Conservation (phyloP, 2,888 invertebrate species). For the Tryphoninae sp. region DNA sequence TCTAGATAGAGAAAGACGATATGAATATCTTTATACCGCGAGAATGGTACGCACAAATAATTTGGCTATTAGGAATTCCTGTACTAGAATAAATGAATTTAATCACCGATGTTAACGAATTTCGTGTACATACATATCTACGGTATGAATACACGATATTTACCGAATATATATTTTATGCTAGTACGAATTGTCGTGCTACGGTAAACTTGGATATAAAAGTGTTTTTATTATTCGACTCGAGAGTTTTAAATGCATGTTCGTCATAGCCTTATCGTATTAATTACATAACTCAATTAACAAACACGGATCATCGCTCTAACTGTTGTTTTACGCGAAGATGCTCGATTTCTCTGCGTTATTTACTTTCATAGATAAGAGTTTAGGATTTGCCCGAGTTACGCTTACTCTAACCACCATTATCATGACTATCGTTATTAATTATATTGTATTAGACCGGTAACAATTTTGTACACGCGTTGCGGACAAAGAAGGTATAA, state of each 20-base stretch:
- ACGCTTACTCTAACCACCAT: neutral
- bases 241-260: slow-evolving; percentile 47
- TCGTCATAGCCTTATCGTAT: slow-evolving; percentile 32
- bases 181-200: slow-evolving; percentile 29
- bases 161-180: slow-evolving; percentile 48
- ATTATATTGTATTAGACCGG: neutral
- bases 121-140: slow-evolving; percentile 56
- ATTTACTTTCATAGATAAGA: slow-evolving; percentile 1
- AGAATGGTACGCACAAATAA: slow-evolving; percentile 71
- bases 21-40: neutral
- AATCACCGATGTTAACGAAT: slow-evolving; percentile 70
- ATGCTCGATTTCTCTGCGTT: slow-evolving; percentile 28
- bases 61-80: slow-evolving; percentile 52
- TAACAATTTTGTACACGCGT: slow-evolving; percentile 51
- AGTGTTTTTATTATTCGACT: slow-evolving; percentile 47
- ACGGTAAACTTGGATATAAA: slow-evolving; percentile 33
- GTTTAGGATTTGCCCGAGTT: neutral
- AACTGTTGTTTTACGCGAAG: neutral
- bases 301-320: slow-evolving; percentile 6
- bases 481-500: slow-evolving; percentile 23
- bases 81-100: slow-evolving; percentile 62
- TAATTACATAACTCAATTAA: slow-evolving; percentile 15
- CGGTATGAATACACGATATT: slow-evolving; percentile 22
- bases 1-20: neutral
- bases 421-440: neutral